A percentile compares a stretch with the other conserved stretches of the same genome.
Conservation (phyloP, 92 coral and sea anemone genomes). For the Palythoa heliodiscus region DNA sequence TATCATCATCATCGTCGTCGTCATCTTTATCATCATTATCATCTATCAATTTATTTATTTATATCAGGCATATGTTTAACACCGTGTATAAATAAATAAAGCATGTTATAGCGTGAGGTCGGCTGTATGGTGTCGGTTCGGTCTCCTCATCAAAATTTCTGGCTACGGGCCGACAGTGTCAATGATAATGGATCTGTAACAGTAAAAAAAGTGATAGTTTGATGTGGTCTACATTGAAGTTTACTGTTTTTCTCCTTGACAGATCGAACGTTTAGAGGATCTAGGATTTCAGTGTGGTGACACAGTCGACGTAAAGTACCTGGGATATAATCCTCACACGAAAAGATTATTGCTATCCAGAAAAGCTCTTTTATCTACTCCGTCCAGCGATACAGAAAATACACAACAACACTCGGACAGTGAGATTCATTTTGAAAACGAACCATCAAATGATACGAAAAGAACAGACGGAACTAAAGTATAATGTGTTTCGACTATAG, state of each 20-base stretch:
- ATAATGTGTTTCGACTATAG: background rate
- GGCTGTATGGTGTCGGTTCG: no score
- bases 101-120: no score
- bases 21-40: no score
- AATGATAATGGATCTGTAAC: no score
- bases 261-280: slow-evolving; percentile 65
- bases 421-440: background rate
- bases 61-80: no score
- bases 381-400: slow-evolving; percentile 11
- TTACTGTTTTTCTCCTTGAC: background rate
- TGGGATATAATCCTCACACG: slow-evolving; percentile 72
- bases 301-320: slow-evolving; percentile 75
- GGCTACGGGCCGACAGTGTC: no score
- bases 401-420: background rate
- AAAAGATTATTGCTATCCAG: slow-evolving; percentile 75
- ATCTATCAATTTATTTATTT: no score
- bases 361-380: slow-evolving; percentile 76
- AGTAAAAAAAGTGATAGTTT: no score
- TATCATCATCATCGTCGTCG: no score
- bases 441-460: background rate
- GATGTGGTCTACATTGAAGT: background rate
- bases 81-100: no score
- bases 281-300: slow-evolving; percentile 72
- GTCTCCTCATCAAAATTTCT: no score
- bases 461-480: slow-evolving; percentile 18